A percentile compares a stretch with the other conserved stretches of the same genome.
These are phyloP conservation scores for Coregonus clupeaformis DNA, from an alignment of 2,113 vertebrate genomes.

Conservation along the genomic window DNA sequence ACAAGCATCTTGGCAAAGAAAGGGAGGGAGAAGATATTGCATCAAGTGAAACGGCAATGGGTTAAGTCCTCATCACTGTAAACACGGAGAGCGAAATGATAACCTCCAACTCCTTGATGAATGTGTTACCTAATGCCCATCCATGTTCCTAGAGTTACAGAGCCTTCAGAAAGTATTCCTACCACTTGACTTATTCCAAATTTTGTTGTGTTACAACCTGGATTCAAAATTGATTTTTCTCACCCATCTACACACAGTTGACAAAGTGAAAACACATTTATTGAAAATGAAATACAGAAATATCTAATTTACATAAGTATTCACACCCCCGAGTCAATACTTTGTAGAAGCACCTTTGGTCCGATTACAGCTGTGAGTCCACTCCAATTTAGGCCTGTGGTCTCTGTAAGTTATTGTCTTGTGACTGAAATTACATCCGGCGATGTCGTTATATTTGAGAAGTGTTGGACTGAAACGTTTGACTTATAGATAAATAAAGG, in stretches of 20 bases:
- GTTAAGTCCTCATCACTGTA: not conserved
- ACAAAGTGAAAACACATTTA: too few species aligned
- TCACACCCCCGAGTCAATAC: too few species aligned
- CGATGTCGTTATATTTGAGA: constrained; percentile 13
- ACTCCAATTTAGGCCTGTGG: constrained; percentile 40
- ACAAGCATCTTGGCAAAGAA: not conserved
- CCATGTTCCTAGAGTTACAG: constrained; percentile 38
- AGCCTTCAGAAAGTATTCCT: constrained; percentile 5
- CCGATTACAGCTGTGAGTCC: too few species aligned
- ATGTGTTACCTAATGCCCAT: constrained; percentile 34
- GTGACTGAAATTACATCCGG: constrained; percentile 6
- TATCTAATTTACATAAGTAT: too few species aligned
- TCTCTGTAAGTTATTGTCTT: constrained; percentile 27
- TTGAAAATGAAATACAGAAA: too few species aligned
- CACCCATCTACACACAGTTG: too few species aligned
- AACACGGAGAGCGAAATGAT: constrained; percentile 16
- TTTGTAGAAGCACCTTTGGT: too few species aligned
- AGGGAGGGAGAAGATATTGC: not conserved
- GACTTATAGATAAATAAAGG: not conserved
- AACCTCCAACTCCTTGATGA: constrained; percentile 41
- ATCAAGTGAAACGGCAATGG: not conserved
- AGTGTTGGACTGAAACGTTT: constrained; percentile 26
- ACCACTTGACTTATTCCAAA: too few species aligned
- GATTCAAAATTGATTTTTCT: too few species aligned
- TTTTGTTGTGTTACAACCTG: too few species aligned